Evolutionary conservation across 2,888 invertebrate genomes (phyloP).

Genomic region (Creontiades dilutus): DNA sequence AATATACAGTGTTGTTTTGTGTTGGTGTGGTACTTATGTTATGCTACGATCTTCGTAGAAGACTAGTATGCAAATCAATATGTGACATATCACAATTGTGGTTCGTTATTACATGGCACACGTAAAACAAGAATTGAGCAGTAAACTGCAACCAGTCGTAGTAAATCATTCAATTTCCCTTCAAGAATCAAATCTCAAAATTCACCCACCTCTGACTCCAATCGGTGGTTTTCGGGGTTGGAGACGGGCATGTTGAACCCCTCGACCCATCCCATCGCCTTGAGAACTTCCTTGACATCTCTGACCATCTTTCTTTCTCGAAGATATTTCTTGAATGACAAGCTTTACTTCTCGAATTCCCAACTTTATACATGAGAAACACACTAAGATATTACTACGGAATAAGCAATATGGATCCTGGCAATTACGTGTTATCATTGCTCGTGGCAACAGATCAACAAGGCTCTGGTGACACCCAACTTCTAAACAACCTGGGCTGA

Average conservation of each 20-base stretch:
- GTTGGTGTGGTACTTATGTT: too few species aligned
- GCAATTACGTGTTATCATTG: not conserved
- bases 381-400: not conserved
- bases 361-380: not conserved
- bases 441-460: constrained; percentile 44
- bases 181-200: not conserved
- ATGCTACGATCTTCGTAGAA: too few species aligned
- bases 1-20: too few species aligned
- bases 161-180: too few species aligned
- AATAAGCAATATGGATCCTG: not conserved
- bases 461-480: not conserved
- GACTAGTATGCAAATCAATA: too few species aligned
- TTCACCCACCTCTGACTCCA: constrained; percentile 80
- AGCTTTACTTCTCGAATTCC: not conserved
- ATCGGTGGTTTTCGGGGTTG: constrained; percentile 84
- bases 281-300: constrained; percentile 82
- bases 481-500: too few species aligned
- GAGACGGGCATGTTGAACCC: constrained; percentile 90
- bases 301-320: constrained; percentile 42
- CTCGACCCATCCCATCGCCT: constrained; percentile 86
- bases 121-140: too few species aligned
- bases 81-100: too few species aligned
- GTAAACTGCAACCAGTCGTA: too few species aligned
- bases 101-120: too few species aligned
- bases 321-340: not conserved